Percentiles rank a stretch among this genome's conserved stretches.
These are phyloP conservation scores for Trachelus tabidus DNA, from an alignment of 2,888 invertebrate species.

Conservation along the genomic window DNA sequence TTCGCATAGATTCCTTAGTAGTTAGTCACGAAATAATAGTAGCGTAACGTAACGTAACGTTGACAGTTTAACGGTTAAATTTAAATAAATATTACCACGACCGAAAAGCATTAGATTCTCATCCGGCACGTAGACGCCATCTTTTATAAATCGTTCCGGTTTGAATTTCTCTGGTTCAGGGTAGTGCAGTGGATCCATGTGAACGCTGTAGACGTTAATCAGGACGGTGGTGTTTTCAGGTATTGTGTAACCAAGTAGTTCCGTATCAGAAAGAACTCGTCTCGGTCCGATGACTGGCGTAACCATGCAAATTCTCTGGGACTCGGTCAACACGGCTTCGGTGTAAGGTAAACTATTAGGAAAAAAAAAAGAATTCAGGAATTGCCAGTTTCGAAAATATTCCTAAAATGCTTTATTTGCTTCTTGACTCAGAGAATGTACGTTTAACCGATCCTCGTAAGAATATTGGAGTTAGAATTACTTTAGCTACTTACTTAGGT, in stretches of 20 bases:
- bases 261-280: constrained; percentile 69
- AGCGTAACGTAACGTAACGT: not conserved
- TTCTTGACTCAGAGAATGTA: not conserved
- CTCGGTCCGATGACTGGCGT: constrained; percentile 67
- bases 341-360: constrained; percentile 64
- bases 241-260: constrained; percentile 69
- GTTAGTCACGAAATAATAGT: not conserved
- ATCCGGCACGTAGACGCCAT: constrained; percentile 46
- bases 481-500: constrained; percentile 57
- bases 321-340: constrained; percentile 67
- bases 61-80: constrained; percentile 36
- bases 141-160: constrained; percentile 73
- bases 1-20: not conserved
- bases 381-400: not conserved
- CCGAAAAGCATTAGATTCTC: constrained; percentile 63
- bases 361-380: not conserved
- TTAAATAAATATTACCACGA: constrained; percentile 51
- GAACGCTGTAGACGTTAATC: constrained; percentile 69
- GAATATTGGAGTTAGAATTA: not conserved
- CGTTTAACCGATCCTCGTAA: not conserved
- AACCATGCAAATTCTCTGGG: constrained; percentile 64
- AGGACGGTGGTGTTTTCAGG: constrained; percentile 70
- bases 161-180: constrained; percentile 72
- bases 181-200: constrained; percentile 71
- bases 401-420: not conserved